Conservation (phyloP, 1,140 invertebrate species). For the Scaptomyza montana region DNA sequence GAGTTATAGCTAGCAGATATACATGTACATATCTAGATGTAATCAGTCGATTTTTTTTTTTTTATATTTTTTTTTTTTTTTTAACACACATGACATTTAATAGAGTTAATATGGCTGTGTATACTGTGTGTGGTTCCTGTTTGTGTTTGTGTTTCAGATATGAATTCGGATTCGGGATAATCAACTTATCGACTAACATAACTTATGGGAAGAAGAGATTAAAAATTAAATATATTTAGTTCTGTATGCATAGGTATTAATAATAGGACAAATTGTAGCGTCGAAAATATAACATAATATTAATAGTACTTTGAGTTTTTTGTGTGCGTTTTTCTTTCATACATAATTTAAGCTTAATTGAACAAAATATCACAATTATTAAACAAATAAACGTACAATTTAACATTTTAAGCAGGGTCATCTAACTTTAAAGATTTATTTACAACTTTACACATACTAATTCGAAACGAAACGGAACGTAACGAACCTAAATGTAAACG, state of each 20-base stretch:
- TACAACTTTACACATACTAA: conserved; percentile 45
- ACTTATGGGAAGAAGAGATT: conserved; percentile 73
- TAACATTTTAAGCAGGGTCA: conserved; percentile 46
- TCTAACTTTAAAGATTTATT: conserved; percentile 40
- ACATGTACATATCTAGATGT: conserved; percentile 65
- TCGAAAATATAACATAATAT: conserved; percentile 18
- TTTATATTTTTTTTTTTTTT: conserved; percentile 32
- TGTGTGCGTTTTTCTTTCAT: conserved; percentile 9
- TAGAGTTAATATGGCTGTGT: conserved; percentile 79
- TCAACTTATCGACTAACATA: conserved; percentile 63
- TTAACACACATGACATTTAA: conserved; percentile 53
- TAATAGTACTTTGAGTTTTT: conserved; percentile 39
- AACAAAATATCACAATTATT: conserved; percentile 80
- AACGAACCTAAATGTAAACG: conserved; percentile 28
- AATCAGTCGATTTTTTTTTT: conserved; percentile 76
- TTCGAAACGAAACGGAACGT: conserved; percentile 33
- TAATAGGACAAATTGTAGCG: conserved; percentile 23
- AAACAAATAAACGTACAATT: conserved; percentile 67
- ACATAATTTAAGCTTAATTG: conserved; percentile 72
- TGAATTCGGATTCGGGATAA: conserved; percentile 39
- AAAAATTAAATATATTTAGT: conserved; percentile 20
- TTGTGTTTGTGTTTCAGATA: conserved; percentile 4
- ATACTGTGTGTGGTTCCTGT: conserved; percentile 12
- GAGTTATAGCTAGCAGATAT: conserved; percentile 55
- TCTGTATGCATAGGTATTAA: conserved; percentile 5